Evolutionary conservation across 2,113 vertebrate genomes (phyloP).

Genomic region (Pseudorasbora parva): DNA sequence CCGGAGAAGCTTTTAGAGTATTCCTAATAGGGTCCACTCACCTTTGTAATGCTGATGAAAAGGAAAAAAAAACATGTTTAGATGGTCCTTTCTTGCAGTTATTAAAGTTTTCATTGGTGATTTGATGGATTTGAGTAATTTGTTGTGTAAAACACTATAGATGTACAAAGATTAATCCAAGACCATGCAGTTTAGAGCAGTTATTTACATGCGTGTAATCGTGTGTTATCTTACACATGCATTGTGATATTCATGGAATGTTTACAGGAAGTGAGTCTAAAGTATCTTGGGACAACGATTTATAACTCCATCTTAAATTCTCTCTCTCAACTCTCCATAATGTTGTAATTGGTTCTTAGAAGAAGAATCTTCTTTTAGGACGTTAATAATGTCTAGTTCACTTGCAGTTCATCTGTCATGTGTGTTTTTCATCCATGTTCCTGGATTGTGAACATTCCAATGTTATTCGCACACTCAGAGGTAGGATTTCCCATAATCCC

Average conservation of each 20-base stretch:
- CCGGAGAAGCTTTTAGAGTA: neutral
- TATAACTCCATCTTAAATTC: neutral
- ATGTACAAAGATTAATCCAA: neutral
- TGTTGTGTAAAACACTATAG: neutral
- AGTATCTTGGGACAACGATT: constrained; percentile 1
- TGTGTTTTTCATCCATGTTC: constrained; percentile 25
- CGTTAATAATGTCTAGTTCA: constrained; percentile 14
- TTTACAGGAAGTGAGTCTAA: constrained; percentile 29
- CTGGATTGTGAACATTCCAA: constrained; percentile 37
- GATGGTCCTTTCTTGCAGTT: neutral
- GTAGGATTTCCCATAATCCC: constrained; percentile 36
- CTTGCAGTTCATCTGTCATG: constrained; percentile 26
- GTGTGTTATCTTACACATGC: neutral
- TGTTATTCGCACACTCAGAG: constrained; percentile 18
- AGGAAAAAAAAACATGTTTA: neutral
- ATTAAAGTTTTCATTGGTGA: neutral
- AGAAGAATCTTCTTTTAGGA: neutral
- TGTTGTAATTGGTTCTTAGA: constrained; percentile 2
- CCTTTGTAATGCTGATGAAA: neutral
- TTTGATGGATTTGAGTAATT: neutral
- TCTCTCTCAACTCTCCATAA: neutral
- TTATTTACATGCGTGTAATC: neutral
- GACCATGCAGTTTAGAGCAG: neutral
- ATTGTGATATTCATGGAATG: neutral
- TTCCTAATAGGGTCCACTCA: neutral